Percentiles rank a stretch among this genome's conserved stretches.
Evolutionary conservation across 2,113 vertebrate genomes (phyloP).

Genomic region (Macquaria ambigua): DNA sequence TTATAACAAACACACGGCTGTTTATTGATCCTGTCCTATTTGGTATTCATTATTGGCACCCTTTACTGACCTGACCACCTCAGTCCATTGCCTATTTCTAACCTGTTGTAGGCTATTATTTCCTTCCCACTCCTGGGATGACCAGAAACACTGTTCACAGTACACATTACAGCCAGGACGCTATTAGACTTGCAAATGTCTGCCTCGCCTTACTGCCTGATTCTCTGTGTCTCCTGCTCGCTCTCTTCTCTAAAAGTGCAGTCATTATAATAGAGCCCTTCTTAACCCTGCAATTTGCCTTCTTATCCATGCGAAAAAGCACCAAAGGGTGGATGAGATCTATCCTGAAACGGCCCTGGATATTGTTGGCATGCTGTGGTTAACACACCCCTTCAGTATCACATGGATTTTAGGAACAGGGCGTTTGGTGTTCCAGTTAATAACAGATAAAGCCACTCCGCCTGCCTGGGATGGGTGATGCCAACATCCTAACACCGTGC

Average conservation of each 20-base stretch:
- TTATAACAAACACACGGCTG: conserved; percentile 43
- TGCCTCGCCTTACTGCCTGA: conserved; percentile 31
- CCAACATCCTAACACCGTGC: neutral
- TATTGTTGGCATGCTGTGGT: conserved; percentile 27
- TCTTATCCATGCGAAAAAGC: conserved; percentile 34
- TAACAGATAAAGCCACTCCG: neutral
- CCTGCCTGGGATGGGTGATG: neutral
- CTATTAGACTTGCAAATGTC: conserved; percentile 75
- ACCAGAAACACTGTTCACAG: conserved; percentile 65
- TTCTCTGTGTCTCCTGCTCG: conserved; percentile 37
- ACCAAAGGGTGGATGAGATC: conserved; percentile 36
- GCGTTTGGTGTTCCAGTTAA: neutral
- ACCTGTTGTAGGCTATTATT: conserved; percentile 60
- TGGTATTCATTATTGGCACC: conserved; percentile 66
- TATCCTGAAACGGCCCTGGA: conserved; percentile 3
- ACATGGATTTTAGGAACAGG: conserved; percentile 10
- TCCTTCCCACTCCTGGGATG: conserved; percentile 47
- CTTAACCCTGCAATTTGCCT: conserved; percentile 60
- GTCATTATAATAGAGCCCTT: conserved; percentile 54
- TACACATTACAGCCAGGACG: conserved; percentile 69
- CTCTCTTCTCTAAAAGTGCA: conserved; percentile 48
- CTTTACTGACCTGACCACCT: conserved; percentile 55
- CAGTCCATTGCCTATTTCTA: conserved; percentile 54
- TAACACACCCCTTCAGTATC: conserved; percentile 11
- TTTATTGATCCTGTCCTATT: conserved; percentile 67